A percentile compares a stretch with the other conserved stretches of the same genome.
phyloP scores from a whole-genome alignment of 2,888 invertebrate genomes.

The Phrixothrix hirtus region DNA sequence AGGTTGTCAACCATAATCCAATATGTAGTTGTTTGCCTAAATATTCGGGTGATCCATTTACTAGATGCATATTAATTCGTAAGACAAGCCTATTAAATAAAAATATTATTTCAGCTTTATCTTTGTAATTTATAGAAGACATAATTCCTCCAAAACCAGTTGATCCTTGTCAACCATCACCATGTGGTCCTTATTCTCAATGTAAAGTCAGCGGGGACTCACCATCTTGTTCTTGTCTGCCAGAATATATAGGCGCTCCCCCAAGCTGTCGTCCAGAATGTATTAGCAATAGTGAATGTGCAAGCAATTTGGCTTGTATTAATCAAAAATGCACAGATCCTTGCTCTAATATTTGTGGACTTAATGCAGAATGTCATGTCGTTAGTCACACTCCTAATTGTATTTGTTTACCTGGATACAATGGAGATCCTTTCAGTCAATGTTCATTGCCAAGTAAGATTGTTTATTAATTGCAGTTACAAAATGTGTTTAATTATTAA shows the following conservation, averaged over 20 bases:
- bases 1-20: conserved; percentile 69
- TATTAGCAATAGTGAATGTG: conserved; percentile 78
- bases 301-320: conserved; percentile 73
- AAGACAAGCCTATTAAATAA: too few species aligned
- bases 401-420: conserved; percentile 70
- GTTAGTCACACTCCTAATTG: conserved; percentile 83
- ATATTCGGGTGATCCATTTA: conserved; percentile 70
- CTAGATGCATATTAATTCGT: conserved; percentile 52
- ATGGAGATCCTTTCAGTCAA: conserved; percentile 74
- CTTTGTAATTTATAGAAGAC: conserved; percentile 45
- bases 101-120: too few species aligned
- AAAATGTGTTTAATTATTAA: too few species aligned
- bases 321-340: conserved; percentile 79
- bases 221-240: too few species aligned
- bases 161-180: conserved; percentile 72
- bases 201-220: conserved; percentile 68
- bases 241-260: conserved; percentile 74
- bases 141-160: conserved; percentile 41
- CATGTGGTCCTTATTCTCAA: conserved; percentile 78
- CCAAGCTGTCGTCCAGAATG: conserved; percentile 80
- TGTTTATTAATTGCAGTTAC: too few species aligned
- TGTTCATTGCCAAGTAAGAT: conserved; percentile 54
- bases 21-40: conserved; percentile 66
- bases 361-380: conserved; percentile 77
- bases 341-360: conserved; percentile 77